Base-by-base conservation (phyloP, 2,888 invertebrate species). In the Coecobrya sp. region DNA sequence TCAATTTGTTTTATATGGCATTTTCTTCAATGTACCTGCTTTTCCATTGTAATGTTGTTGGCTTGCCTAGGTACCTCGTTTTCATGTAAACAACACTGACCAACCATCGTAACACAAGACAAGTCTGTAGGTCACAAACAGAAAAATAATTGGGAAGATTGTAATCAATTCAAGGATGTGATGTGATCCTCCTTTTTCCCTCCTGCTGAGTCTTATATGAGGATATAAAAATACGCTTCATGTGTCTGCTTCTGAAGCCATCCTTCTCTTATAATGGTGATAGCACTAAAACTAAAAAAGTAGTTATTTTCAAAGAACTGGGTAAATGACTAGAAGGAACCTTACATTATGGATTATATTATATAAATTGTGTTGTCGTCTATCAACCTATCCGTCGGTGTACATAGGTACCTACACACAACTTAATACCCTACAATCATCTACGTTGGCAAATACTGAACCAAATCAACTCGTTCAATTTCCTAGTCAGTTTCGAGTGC, bases 111-210 rank as follows among this genome's bases (percentile, higher is more conserved):
- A n/a, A n/a, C n/a, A 19, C 59, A 59, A 19, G 19, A 11, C 19
- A 59, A 19, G 62, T 25, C 62, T 62, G 62, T 68, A 68, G 25
- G 65, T 65, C 65, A 65, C 10, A 25, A 65, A 1, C 65, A 65
- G 19, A 65, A 25, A 65, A 65, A 27, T 68, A 68, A 68, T 68
- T 68, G 68, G 68, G 36, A 36, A 68, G 68, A 68, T 68, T 27
- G 68, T 68, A 68, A 68, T 68, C 68, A 68, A 68, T 30, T 68
- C 68, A 68, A 68, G 68, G 68, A 30, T 36, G 36, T 68, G 36
- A 68, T n/a, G 16, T 30, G 68, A 30, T 68, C 30, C 36, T 68
- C n/a, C 16, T 68, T n/a, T 27, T 68, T 11, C n/a, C n/a, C 68
- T 68, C 30, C 68, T 27, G 65, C 65, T 68, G 30, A 42, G 42